Evolutionary conservation across 2,797 vertebrate genomes (phyloP).

Genomic region (Coendou prehensilis): DNA sequence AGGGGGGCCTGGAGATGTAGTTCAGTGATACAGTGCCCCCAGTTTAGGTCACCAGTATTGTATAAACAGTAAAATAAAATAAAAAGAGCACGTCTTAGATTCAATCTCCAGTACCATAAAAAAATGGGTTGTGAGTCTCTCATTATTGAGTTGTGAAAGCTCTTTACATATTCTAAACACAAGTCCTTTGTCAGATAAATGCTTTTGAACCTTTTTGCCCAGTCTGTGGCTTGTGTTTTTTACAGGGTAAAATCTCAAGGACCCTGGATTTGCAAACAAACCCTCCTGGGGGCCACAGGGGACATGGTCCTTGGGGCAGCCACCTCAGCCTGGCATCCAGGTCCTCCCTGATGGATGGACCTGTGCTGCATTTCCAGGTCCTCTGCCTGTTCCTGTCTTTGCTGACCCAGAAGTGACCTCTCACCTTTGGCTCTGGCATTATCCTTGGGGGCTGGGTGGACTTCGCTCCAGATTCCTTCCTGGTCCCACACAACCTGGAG

Average conservation of each 20-base stretch:
- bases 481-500: background rate
- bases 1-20: background rate
- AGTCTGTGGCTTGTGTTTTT: background rate
- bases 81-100: background rate
- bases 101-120: background rate
- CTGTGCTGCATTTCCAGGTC: background rate
- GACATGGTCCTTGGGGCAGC: rapidly evolving
- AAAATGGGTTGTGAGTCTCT: background rate
- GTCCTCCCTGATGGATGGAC: background rate
- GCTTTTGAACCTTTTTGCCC: background rate
- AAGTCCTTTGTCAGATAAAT: background rate
- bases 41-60: background rate
- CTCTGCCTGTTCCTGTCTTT: background rate
- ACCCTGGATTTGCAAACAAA: background rate
- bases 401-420: background rate
- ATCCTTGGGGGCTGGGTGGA: background rate
- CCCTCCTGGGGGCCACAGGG: background rate
- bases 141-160: background rate
- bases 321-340: rapidly evolving
- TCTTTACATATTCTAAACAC: background rate
- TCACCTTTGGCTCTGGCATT: background rate
- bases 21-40: background rate
- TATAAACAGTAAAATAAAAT: background rate
- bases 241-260: background rate
- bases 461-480: background rate